Evolutionary conservation across 2,797 vertebrate genomes (phyloP).

Genomic region (Falco novaeseelandiae): DNA sequence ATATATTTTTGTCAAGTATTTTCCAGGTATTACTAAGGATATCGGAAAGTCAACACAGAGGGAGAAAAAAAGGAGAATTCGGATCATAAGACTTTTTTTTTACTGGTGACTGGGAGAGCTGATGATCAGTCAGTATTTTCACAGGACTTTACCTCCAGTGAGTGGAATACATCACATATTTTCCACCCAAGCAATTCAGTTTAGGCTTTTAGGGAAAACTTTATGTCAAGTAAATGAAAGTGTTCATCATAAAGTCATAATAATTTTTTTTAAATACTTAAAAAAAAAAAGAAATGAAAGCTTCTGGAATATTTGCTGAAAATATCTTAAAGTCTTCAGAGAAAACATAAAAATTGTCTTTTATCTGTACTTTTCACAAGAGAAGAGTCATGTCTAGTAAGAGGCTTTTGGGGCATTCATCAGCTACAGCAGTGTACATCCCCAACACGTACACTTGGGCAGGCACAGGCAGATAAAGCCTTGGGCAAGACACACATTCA

Average conservation of each 20-base stretch:
- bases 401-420: background rate
- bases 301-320: background rate
- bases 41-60: background rate
- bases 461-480: background rate
- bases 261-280: background rate
- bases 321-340: background rate
- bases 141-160: background rate
- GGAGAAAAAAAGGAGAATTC: background rate
- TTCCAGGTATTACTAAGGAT: background rate
- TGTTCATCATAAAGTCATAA: background rate
- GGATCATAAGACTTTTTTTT: accelerated
- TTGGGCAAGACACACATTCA: background rate
- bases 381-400: background rate
- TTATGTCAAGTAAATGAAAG: background rate
- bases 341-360: background rate
- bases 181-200: background rate
- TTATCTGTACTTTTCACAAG: background rate
- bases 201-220: background rate
- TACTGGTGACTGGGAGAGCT: accelerated
- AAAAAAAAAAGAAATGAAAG: background rate
- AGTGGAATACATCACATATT: background rate
- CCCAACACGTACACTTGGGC: background rate
- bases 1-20: background rate
- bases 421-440: background rate
- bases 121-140: background rate